These are phyloP conservation scores for Lithobius niger DNA, from an alignment of 1,140 invertebrate genomes.

Conservation along the genomic window DNA sequence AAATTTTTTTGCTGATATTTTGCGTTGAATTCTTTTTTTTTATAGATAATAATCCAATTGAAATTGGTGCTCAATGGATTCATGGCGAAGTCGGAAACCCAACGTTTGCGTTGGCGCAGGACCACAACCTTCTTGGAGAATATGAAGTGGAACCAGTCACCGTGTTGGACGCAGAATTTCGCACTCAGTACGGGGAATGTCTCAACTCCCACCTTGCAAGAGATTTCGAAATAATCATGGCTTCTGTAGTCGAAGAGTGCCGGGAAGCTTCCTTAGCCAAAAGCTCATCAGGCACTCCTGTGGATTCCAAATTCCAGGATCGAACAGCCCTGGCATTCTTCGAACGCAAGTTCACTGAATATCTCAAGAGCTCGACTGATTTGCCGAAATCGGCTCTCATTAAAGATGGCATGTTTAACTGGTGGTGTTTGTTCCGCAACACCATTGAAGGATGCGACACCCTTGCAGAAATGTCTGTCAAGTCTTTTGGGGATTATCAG, in stretches of 20 bases:
- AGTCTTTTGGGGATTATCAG: slow-evolving; percentile 25
- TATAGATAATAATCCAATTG: slow-evolving; percentile 41
- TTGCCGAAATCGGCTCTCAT: neutral
- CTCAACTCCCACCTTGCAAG: neutral
- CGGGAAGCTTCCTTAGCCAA: neutral
- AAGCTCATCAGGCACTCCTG: neutral
- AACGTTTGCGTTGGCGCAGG: slow-evolving; percentile 46
- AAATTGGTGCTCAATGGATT: slow-evolving; percentile 71
- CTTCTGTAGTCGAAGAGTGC: neutral
- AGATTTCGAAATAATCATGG: slow-evolving; percentile 7
- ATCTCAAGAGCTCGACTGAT: slow-evolving; percentile 1
- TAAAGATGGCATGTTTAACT: slow-evolving; percentile 12
- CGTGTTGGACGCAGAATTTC: slow-evolving; percentile 5
- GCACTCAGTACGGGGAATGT: neutral
- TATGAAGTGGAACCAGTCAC: neutral
- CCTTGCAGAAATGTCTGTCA: slow-evolving; percentile 24
- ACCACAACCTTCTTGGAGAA: slow-evolving; percentile 24
- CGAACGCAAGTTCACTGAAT: neutral
- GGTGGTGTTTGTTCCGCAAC: slow-evolving; percentile 25
- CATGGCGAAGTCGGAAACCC: slow-evolving; percentile 57
- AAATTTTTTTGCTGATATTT: no score
- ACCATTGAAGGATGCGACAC: slow-evolving; percentile 29
- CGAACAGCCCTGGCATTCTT: neutral
- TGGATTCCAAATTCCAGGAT: neutral
- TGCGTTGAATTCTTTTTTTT: no score